These are phyloP conservation scores for Geodia barretti DNA, from an alignment of 37 sponge, comb jelly and placozoan species.

Conservation along the genomic window DNA sequence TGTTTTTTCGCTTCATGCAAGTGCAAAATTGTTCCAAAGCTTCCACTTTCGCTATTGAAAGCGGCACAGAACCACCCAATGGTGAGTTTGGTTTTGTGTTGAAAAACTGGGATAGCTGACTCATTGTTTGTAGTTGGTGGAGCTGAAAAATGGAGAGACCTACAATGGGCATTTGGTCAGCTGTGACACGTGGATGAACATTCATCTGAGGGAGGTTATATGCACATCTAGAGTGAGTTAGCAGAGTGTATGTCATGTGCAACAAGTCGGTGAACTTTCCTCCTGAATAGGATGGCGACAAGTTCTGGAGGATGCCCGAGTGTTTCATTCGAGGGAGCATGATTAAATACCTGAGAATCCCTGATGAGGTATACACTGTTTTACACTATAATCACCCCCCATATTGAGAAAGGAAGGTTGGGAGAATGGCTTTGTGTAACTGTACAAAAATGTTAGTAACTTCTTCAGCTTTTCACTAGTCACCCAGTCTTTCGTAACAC, in stretches of 20 bases:
- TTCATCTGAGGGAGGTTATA: constrained; percentile 94
- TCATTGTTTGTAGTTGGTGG: constrained; percentile 64
- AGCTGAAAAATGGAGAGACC: constrained; percentile 99
- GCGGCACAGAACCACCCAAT: constrained; percentile 95
- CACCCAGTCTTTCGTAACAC: too few relatives aligned
- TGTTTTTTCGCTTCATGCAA: too few relatives aligned
- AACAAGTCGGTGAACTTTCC: neutral
- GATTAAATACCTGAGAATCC: constrained; percentile 96
- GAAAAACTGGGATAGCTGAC: neutral
- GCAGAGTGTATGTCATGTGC: neutral
- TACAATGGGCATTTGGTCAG: constrained; percentile 97
- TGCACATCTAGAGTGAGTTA: constrained; percentile 89
- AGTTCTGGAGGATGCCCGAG: constrained; percentile 97
- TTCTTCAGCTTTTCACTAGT: too few relatives aligned
- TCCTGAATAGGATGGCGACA: constrained; percentile 85
- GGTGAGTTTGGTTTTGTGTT: constrained; percentile 44
- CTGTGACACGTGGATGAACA: constrained; percentile 99
- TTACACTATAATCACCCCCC: too few relatives aligned
- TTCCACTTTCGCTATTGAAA: constrained; percentile 91
- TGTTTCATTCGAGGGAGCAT: constrained; percentile 94
- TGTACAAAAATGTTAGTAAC: too few relatives aligned
- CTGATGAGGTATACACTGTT: constrained; percentile 98
- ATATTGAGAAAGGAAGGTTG: too few relatives aligned
- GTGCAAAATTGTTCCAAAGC: constrained; percentile 27
- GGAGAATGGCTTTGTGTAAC: too few relatives aligned